Base-by-base conservation (phyloP, 2,888 invertebrate species). In the Mechanitis messenoides region DNA sequence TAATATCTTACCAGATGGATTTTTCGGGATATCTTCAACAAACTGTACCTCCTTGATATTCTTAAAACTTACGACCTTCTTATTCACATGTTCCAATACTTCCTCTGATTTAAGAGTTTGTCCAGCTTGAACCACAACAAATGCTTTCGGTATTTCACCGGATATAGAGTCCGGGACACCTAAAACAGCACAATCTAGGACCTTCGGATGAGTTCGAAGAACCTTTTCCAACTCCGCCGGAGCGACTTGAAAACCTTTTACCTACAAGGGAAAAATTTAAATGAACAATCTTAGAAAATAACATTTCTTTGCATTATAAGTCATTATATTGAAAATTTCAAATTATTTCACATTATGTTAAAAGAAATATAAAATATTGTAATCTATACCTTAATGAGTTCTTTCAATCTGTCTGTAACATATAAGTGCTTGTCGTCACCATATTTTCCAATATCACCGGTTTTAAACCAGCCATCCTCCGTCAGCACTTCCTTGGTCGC, bases 141-240 rank as follows among this genome's bases (percentile, higher is more conserved):
- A 95, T 0, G 96, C 97, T 71, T 93, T 92, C 0, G 96, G 96
- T 0, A 92, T 88, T 83, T 97, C 96, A 0, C 96, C 97, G n/a
- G 88, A 87, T 20, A 91, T 75, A 0, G 90, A 85, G 72, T 96
- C 93, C 0, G 94, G 93, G 12, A 95, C 84, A 0, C 96, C 97
- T 66, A 97, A 83, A 0, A 98, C 97, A 0, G 95, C 97, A 0
- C 95, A 96, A 75, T 98, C 97, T 2, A 90, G 77, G 0, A 98
- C 91, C 55, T 92, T 92, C 0, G 95, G 95, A 81, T 96, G 94
- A 1, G 92, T 90, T 59, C 95, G 87, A 5, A 97, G 79, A 1
- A 95, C 73, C 56, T 92, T 93, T 83, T 97, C 97, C 45, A 97
- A 79, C 80, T 97, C 97, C 0, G 97, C 97, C 5, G 97, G 97